These are phyloP conservation scores for Opisthograptis luteolata DNA, from an alignment of 2,888 invertebrate species.

Conservation along the genomic window DNA sequence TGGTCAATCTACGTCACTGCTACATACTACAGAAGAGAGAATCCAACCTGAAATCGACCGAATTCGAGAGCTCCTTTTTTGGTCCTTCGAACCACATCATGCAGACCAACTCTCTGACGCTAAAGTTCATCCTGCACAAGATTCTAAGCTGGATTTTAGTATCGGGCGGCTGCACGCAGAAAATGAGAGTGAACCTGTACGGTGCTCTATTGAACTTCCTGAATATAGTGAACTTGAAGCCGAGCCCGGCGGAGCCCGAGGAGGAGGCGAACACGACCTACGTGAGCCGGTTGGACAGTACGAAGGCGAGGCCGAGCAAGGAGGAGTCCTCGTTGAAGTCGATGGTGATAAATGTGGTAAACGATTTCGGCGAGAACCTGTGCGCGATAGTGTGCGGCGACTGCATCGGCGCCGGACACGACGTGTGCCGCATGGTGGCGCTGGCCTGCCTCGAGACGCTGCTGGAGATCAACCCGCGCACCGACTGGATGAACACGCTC, in stretches of 20 bases:
- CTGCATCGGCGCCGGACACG: slow-evolving; percentile 92
- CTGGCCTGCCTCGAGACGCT: slow-evolving; percentile 92
- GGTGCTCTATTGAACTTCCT: slow-evolving; percentile 92
- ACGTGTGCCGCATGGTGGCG: slow-evolving; percentile 95
- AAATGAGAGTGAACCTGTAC: slow-evolving; percentile 93
- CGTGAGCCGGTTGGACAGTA: slow-evolving; percentile 87
- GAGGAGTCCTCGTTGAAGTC: slow-evolving; percentile 70
- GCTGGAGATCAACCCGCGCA: slow-evolving; percentile 89
- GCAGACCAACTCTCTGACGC: slow-evolving; percentile 86
- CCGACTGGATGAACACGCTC: slow-evolving; percentile 77
- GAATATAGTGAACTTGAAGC: slow-evolving; percentile 87
- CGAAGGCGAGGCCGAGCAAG: slow-evolving; percentile 58
- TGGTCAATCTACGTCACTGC: slow-evolving; percentile 90
- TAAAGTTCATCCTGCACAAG: slow-evolving; percentile 89
- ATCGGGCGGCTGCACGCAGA: slow-evolving; percentile 92
- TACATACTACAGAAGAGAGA: slow-evolving; percentile 83
- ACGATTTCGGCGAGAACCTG: slow-evolving; percentile 91
- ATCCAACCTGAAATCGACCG: slow-evolving; percentile 61
- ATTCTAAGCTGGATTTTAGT: slow-evolving; percentile 93
- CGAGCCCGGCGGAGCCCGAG: slow-evolving; percentile 64
- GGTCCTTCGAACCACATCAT: slow-evolving; percentile 75
- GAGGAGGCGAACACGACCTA: slow-evolving; percentile 79
- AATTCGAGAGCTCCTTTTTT: slow-evolving; percentile 75
- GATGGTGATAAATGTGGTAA: slow-evolving; percentile 80
- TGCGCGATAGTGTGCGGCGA: slow-evolving; percentile 93